Conservation (phyloP, 2,113 vertebrate species). For the Urocynchramus pylzowi region DNA sequence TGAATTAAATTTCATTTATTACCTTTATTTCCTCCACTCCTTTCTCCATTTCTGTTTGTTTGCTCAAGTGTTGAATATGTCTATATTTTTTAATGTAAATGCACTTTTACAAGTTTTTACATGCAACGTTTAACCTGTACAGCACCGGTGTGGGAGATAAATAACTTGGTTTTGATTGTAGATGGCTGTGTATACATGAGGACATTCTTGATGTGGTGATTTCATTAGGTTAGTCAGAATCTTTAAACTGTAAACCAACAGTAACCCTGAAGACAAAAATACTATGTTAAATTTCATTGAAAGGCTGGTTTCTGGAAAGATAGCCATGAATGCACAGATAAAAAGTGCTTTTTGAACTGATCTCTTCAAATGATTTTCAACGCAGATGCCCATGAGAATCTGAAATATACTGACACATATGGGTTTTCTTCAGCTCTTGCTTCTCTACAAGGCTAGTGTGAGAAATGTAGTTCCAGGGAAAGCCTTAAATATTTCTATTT, state of each 20-base stretch:
- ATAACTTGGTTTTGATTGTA: not conserved
- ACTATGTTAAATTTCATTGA: not conserved
- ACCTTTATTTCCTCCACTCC: not conserved
- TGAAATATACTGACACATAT: conserved; percentile 12
- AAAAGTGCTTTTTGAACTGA: not conserved
- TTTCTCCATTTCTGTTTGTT: not conserved
- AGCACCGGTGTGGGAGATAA: not conserved
- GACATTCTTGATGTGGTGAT: not conserved
- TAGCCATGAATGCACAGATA: not conserved
- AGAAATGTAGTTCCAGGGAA: not conserved
- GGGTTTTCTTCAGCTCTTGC: not conserved
- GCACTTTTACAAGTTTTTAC: not conserved
- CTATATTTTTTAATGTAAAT: not conserved
- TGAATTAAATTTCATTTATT: not conserved
- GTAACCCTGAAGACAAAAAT: not conserved
- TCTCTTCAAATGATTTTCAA: not conserved
- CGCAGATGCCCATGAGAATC: not conserved
- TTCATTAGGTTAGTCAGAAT: not conserved
- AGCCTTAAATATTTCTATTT: conserved; percentile 9
- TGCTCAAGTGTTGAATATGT: not conserved
- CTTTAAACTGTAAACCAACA: not conserved
- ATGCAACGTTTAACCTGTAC: not conserved
- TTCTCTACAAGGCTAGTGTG: not conserved
- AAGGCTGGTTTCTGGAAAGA: not conserved
- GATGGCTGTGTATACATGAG: not conserved